Percentiles rank a stretch among this genome's conserved stretches.
These are phyloP conservation scores for Ditylenchus weischeri DNA, from an alignment of 2,888 invertebrate genomes.

Conservation along the genomic window DNA sequence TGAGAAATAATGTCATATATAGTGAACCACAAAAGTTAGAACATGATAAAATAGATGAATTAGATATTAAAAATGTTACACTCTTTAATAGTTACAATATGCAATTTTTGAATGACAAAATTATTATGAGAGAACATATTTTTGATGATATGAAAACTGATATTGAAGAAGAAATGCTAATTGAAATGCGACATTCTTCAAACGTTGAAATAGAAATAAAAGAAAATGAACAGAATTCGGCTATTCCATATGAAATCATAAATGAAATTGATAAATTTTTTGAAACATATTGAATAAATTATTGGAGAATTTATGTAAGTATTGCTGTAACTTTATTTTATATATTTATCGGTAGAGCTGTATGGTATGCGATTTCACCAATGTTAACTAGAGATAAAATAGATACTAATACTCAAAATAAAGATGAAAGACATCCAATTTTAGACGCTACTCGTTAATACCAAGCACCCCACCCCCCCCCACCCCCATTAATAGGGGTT, in stretches of 20 bases:
- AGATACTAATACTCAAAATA: no score
- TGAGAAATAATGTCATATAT: slow-evolving; percentile 14
- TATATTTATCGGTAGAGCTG: slow-evolving; percentile 33
- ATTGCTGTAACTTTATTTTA: slow-evolving; percentile 35
- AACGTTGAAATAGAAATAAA: slow-evolving; percentile 29
- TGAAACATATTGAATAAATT: slow-evolving; percentile 30
- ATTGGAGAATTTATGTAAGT: slow-evolving; percentile 39
- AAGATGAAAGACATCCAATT: no score
- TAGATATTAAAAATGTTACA: slow-evolving; percentile 27
- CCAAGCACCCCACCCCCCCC: no score
- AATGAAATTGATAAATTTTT: slow-evolving; percentile 27
- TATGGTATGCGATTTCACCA: slow-evolving; percentile 29
- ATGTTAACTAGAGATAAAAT: no score
- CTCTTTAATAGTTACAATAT: slow-evolving; percentile 21
- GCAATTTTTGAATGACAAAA: slow-evolving; percentile 31
- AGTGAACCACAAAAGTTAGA: slow-evolving; percentile 18
- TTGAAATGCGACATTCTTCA: slow-evolving; percentile 35
- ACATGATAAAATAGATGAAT: slow-evolving; percentile 21
- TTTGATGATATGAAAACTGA: slow-evolving; percentile 26
- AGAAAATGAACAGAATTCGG: slow-evolving; percentile 37
- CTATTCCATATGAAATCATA: slow-evolving; percentile 40
- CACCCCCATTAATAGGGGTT: no score
- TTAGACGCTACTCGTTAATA: no score
- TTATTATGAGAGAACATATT: slow-evolving; percentile 34
- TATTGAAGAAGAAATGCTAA: slow-evolving; percentile 33